phyloP scores from a whole-genome alignment of 2,113 vertebrate species.

The Xerus inauris region DNA sequence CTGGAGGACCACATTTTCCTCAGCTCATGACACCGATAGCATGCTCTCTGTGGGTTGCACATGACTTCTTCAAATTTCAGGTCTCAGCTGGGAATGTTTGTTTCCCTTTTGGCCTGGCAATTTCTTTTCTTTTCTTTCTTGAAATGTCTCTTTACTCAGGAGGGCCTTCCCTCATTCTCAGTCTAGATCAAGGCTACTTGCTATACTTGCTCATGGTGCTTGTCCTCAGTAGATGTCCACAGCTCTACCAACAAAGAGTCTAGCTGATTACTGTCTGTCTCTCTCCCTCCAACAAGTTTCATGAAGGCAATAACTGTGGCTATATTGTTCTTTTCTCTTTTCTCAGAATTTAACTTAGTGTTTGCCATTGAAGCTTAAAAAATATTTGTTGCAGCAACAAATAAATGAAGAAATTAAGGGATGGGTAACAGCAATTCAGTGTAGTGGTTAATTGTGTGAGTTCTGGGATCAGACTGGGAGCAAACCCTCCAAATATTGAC shows the following conservation, averaged over 20 bases:
- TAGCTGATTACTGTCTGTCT: neutral
- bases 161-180: neutral
- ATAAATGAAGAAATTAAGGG: neutral
- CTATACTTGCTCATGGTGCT: neutral
- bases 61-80: neutral
- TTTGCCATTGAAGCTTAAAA: neutral
- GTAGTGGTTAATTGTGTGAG: neutral
- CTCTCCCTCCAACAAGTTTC: neutral
- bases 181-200: neutral
- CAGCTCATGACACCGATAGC: too few relatives aligned
- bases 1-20: neutral
- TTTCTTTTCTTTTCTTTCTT: too few relatives aligned
- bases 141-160: slow-evolving; percentile 40
- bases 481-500: neutral
- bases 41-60: neutral
- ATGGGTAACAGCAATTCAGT: neutral
- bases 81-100: neutral
- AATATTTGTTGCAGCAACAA: neutral
- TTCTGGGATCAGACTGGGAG: neutral
- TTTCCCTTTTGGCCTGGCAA: neutral
- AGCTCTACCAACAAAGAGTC: neutral
- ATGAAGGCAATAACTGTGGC: neutral
- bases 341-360: neutral
- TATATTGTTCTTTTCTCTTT: neutral
- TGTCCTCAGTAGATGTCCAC: neutral